Evolutionary conservation across 2,113 vertebrate genomes (phyloP), one percentile per base, ranked within the genome.

Genomic region (Larimichthys polyactis): DNA sequence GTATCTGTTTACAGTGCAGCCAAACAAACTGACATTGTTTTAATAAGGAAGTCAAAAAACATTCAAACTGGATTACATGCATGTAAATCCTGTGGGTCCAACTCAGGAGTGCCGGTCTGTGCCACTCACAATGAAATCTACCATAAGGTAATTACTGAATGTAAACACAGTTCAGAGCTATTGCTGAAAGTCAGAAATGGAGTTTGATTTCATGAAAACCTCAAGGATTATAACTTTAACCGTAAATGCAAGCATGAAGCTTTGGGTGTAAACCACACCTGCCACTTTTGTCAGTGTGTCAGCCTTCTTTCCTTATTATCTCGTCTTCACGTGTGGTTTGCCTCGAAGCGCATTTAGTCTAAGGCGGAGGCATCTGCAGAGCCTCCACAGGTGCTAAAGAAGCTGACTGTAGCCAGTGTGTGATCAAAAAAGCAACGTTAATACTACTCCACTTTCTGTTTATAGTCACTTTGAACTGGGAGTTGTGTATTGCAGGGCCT

Each of bases 61-160:
- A 12, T 16, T 40, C 36, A 40, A 2, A 40, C 48, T 68, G 46
- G 12, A 27, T 24, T 24, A 24, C 54, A 57, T 14, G 24, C 54
- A 57, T 16, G 57, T 29, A 12, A 29, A 16, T 29, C 15, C 24
- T 59, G 48, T 75, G 14, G 17, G 22, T 49, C n/a, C 20, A 52
- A n/a, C 12, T n/a, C 11, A 22, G 29, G 10, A 44, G 54, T 44
- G 49, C 6, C 8, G 3, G 51, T n/a, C 49, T 46, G 6, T 2
- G 3, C 40, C 75, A 19, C 52, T 48, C 27, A 59, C 60, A 71
- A 66, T 67, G 22, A 49, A 46, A 71, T 57, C 48, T 16, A 27
- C 54, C 20, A 58, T 16, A 36, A 58, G 12, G 43, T 63, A 58
- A 57, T 75, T 64, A 62, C 15, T 75, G 57, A 57, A 32, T 51